A percentile compares a stretch with the other conserved stretches of the same genome.
These are phyloP conservation scores for Alethe diademata DNA, from an alignment of 2,113 vertebrate species.

Conservation along the genomic window DNA sequence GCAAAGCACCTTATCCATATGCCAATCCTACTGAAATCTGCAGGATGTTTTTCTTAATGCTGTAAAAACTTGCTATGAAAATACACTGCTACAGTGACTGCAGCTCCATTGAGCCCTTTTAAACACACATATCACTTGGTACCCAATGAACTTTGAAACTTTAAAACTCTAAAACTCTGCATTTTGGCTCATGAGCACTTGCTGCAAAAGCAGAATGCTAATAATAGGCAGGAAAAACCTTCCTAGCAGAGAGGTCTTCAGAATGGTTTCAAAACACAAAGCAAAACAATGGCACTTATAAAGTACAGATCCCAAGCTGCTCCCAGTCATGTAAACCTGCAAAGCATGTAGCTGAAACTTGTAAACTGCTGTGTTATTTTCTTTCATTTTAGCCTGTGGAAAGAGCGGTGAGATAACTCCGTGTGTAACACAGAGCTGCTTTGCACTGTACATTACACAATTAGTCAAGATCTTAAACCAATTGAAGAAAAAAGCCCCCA, in stretches of 20 bases:
- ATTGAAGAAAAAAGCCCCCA: not conserved
- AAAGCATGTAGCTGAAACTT: not conserved
- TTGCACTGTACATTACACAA: not conserved
- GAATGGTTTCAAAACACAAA: conserved; percentile 3
- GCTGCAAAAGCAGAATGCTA: conserved; percentile 34
- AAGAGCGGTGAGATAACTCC: not conserved
- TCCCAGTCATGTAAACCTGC: not conserved
- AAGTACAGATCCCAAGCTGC: not conserved
- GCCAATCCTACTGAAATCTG: conserved; percentile 35
- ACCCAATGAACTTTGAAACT: conserved; percentile 52
- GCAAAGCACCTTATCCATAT: conserved; percentile 45
- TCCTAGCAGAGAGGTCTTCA: not conserved
- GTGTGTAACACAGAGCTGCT: not conserved
- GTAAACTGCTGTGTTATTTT: not conserved
- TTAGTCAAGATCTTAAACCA: not conserved
- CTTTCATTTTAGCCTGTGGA: not conserved
- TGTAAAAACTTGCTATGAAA: conserved; percentile 58
- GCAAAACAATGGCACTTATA: not conserved
- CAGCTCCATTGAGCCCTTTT: conserved; percentile 56
- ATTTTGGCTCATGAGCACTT: not conserved
- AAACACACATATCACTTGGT: conserved; percentile 41
- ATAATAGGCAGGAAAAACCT: conserved; percentile 39
- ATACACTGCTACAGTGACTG: conserved; percentile 3
- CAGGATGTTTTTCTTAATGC: conserved; percentile 41
- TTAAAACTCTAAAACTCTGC: conserved; percentile 40